A percentile compares a stretch with the other conserved stretches of the same genome.
Evolutionary conservation across 2,113 vertebrate genomes (phyloP).

Genomic region (Leptobrachium leishanense): DNA sequence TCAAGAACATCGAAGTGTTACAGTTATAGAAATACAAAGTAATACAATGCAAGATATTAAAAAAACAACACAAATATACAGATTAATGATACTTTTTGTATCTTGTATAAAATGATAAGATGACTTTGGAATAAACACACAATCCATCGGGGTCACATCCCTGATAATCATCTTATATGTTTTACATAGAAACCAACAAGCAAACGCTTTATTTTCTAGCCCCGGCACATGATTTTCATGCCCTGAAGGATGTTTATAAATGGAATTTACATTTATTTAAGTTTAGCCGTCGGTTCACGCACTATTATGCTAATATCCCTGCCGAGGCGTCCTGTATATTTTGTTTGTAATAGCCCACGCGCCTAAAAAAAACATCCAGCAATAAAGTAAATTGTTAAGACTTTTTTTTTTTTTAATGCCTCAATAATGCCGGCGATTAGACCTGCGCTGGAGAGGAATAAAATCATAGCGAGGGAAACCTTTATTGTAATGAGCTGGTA

Average conservation of each 20-base stretch:
- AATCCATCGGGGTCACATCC: too few relatives aligned
- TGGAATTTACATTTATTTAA: not conserved
- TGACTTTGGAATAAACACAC: too few relatives aligned
- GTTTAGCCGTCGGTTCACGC: not conserved
- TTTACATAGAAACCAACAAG: not conserved
- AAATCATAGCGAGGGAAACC: constrained; percentile 4
- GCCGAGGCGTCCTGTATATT: not conserved
- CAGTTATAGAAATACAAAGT: too few relatives aligned
- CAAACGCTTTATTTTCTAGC: not conserved
- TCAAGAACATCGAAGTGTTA: too few relatives aligned
- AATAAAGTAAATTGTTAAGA: not conserved
- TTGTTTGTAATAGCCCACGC: not conserved
- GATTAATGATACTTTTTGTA: too few relatives aligned
- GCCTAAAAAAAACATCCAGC: not conserved
- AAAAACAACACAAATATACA: too few relatives aligned
- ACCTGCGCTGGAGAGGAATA: not conserved
- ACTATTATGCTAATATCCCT: not conserved
- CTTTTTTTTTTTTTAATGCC: constrained; percentile 1
- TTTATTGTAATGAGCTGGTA: constrained; percentile 74
- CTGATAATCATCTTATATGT: too few relatives aligned
- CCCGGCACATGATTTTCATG: not conserved
- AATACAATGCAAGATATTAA: too few relatives aligned
- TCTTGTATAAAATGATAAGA: too few relatives aligned
- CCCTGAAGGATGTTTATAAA: not conserved
- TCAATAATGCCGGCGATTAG: constrained; percentile 6